Evolutionary conservation across 2,113 vertebrate species (phyloP).

Genomic region (Vireo altiloquus): DNA sequence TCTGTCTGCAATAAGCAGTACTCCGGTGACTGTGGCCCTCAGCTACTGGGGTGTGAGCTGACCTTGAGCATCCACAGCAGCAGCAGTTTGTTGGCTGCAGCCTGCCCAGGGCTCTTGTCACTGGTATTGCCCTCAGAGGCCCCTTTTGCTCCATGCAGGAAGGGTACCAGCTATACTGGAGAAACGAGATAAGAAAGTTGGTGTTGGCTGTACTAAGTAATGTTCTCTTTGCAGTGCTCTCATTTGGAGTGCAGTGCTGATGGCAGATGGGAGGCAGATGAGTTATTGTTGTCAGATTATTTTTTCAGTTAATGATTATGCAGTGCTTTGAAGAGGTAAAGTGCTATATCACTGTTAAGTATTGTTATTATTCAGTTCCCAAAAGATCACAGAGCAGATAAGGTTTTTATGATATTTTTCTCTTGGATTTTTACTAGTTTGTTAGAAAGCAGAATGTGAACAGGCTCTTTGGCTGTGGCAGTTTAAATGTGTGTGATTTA

Average conservation of each 20-base stretch:
- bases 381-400: background rate
- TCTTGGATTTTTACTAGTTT: background rate
- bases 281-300: background rate
- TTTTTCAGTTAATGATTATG: background rate
- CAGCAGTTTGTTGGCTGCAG: background rate
- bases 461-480: background rate
- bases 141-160: background rate
- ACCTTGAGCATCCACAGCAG: background rate
- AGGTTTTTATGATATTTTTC: background rate
- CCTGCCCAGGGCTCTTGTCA: background rate
- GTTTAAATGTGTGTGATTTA: conserved; percentile 1
- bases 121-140: background rate
- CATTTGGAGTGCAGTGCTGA: background rate
- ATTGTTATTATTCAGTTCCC: background rate
- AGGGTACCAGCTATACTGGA: background rate
- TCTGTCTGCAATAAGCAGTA: background rate
- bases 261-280: background rate
- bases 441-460: background rate
- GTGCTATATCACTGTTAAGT: background rate
- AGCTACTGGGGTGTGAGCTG: background rate
- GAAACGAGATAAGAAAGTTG: background rate
- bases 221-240: background rate
- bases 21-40: no score
- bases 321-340: background rate
- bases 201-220: background rate